Percentiles rank a stretch among this genome's conserved stretches.
phyloP scores from a whole-genome alignment of 2,113 vertebrate species.

The Apteryx mantelli region DNA sequence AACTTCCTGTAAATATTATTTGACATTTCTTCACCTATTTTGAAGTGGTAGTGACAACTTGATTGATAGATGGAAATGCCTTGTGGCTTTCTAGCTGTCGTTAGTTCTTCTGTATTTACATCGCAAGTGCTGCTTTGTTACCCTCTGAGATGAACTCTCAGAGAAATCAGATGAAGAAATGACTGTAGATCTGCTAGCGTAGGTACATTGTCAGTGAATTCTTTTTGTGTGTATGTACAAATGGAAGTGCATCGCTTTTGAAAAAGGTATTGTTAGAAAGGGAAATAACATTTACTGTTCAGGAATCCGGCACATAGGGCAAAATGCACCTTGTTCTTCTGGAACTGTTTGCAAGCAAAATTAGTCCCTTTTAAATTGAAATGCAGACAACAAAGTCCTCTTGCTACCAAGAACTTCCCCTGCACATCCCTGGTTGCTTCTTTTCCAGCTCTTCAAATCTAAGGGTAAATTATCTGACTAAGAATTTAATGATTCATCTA shows the following conservation, averaged over 20 bases:
- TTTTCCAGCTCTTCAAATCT: not conserved
- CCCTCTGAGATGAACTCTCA: not conserved
- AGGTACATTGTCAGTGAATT: not conserved
- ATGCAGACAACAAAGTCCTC: not conserved
- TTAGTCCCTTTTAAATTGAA: not conserved
- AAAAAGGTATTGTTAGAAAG: not conserved
- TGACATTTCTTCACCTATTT: conserved; percentile 15
- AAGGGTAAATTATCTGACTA: not conserved
- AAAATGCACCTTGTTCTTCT: not conserved
- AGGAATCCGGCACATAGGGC: not conserved
- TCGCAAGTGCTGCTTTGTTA: not conserved
- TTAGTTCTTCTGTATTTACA: not conserved
- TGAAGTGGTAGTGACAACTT: conserved; percentile 9
- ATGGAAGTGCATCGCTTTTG: not conserved
- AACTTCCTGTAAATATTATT: conserved; percentile 4
- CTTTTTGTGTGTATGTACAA: not conserved
- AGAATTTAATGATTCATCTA: not conserved
- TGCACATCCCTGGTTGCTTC: not conserved
- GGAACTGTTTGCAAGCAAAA: not conserved
- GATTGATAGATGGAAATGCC: not conserved
- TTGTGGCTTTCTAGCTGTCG: not conserved
- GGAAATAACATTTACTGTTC: not conserved
- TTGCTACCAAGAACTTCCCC: not conserved
- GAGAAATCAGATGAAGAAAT: not conserved
- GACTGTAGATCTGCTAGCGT: not conserved